phyloP scores from a whole-genome alignment of 1,140 invertebrate genomes.

The Lethocerus indicus region DNA sequence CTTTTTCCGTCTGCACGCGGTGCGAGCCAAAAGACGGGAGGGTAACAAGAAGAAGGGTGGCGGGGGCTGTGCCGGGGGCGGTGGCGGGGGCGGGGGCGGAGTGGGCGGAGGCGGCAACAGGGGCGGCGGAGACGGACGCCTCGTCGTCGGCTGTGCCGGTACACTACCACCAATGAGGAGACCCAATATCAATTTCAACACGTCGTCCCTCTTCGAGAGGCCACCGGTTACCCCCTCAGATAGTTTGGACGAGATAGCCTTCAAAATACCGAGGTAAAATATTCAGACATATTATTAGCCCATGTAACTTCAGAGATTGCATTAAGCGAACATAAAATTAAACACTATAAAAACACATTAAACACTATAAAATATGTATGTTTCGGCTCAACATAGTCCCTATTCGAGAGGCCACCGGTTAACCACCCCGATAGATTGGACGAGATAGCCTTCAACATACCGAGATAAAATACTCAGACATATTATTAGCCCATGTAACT shows the following conservation, averaged over 20 bases:
- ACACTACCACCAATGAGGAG: slow-evolving; percentile 25
- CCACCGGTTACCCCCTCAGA: slow-evolving; percentile 67
- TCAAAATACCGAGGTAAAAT: slow-evolving; percentile 73
- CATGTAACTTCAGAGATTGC: too few species aligned
- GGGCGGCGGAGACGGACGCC: too few species aligned
- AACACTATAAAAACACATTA: too few species aligned
- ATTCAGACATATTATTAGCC: too few species aligned
- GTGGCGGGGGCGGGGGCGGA: slow-evolving; percentile 21
- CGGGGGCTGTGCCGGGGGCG: too few species aligned
- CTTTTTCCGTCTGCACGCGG: slow-evolving; percentile 83
- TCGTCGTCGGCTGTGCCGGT: slow-evolving; percentile 25
- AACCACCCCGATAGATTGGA: slow-evolving; percentile 74
- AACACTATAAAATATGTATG: too few species aligned
- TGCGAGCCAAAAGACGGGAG: slow-evolving; percentile 42
- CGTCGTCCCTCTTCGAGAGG: slow-evolving; percentile 63
- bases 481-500: too few species aligned
- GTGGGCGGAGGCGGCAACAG: too few species aligned
- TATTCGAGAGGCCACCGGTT: slow-evolving; percentile 65
- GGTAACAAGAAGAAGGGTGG: slow-evolving; percentile 39
- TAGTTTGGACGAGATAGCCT: slow-evolving; percentile 77
- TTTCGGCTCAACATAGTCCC: slow-evolving; percentile 60
- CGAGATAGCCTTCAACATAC: slow-evolving; percentile 80
- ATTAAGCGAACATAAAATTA: too few species aligned
- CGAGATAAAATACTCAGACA: slow-evolving; percentile 51
- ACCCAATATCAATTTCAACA: slow-evolving; percentile 40